These are phyloP conservation scores for Petroica traversi DNA, from an alignment of 2,113 vertebrate genomes.

Conservation along the genomic window DNA sequence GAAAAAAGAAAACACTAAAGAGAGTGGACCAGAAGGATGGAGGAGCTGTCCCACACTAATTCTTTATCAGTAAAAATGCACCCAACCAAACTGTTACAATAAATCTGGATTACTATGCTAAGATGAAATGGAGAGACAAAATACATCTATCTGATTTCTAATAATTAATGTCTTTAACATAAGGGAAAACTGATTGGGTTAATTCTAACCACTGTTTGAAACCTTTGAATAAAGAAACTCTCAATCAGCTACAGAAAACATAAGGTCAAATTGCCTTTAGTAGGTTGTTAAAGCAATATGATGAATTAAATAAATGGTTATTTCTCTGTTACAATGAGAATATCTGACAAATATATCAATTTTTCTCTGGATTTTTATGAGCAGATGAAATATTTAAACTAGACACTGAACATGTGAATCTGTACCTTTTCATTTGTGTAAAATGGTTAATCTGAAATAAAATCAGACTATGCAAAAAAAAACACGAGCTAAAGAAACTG, in stretches of 20 bases:
- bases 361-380: not conserved
- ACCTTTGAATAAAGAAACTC: not conserved
- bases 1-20: not conserved
- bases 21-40: not conserved
- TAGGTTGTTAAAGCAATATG: not conserved
- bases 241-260: not conserved
- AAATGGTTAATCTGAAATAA: not conserved
- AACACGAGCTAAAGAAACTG: not conserved
- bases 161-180: conserved; percentile 3
- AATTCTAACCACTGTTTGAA: not conserved
- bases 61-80: not conserved
- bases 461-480: not conserved
- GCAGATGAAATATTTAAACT: not conserved
- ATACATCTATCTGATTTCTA: not conserved
- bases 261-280: conserved; percentile 8
- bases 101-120: not conserved
- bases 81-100: not conserved
- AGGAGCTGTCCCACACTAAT: not conserved
- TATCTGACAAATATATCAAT: not conserved
- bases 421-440: not conserved
- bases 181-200: conserved; percentile 4
- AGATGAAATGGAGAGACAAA: not conserved
- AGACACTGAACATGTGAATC: not conserved
- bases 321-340: conserved; percentile 3
- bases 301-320: conserved; percentile 16